Evolutionary conservation across 1,140 invertebrate species (phyloP).

Genomic region (Zaprionus gabonicus): DNA sequence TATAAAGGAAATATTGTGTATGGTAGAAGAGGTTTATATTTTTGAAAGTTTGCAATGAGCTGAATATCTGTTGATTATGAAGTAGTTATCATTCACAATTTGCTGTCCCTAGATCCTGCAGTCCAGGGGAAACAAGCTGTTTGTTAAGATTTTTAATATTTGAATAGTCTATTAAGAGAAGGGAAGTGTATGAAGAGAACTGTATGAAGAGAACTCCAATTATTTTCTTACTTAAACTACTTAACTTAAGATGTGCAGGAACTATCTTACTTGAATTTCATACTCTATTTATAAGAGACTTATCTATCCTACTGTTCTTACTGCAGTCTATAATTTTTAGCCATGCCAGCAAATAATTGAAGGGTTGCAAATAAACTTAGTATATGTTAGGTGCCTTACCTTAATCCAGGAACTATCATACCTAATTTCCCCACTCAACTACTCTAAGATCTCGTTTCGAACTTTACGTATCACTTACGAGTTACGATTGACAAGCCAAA

Average conservation of each 20-base stretch:
- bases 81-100: not conserved
- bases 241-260: no score
- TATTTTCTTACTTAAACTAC: no score
- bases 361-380: not conserved
- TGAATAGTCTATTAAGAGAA: no score
- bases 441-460: not conserved
- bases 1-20: not conserved
- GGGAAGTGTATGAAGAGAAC: no score
- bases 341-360: not conserved
- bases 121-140: no score
- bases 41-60: not conserved
- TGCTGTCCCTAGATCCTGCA: not conserved
- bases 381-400: not conserved
- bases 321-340: not conserved
- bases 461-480: not conserved
- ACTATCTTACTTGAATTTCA: no score
- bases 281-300: no score
- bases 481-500: not conserved
- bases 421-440: not conserved
- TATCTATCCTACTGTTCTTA: no score
- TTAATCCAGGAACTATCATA: not conserved
- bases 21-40: not conserved
- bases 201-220: no score
- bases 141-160: no score
- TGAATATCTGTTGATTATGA: not conserved